Base-by-base conservation (phyloP, 2,113 vertebrate species). In the Melanotaenia duboulayi region DNA sequence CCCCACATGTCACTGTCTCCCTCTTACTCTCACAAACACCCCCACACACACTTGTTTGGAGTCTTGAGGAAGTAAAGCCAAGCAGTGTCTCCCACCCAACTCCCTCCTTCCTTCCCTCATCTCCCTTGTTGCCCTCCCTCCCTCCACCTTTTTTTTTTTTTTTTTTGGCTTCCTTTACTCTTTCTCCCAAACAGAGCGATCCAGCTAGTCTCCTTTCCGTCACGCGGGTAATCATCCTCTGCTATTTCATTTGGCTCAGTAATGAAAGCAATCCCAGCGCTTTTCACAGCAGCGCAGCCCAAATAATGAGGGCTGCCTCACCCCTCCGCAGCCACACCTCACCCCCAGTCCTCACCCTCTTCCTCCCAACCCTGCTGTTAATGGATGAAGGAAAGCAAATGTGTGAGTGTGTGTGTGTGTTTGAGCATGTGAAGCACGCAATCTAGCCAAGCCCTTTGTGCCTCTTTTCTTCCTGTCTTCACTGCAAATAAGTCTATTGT, bases 201-300 rank as follows among this genome's bases (percentile, higher is more conserved):
- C 84, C 86, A 65, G 79, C 80, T 78, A 70, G 70, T 78, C 89
- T 90, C 81, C 81, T 64, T 84, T 78, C 78, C 65, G 87, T 93
- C 92, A 91, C 84, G 79, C 84, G 86, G 85, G 89, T 93, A 92
- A 93, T 94, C 92, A 93, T 86, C 87, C 90, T 85, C 87, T 62
- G 81, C 88, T 82, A 85, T 94, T 92, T 93, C 88, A 93, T 93
- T 94, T 92, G 91, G 81, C 89, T 87, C 80, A 9, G 84, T 93
- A 94, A 94, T 94, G 90, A 93, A 94, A 93, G 89, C 93, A 93
- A 93, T 94, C 90, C 90, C 89, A 85, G 82, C 12, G 89, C 90
- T 82, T 92, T 93, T 91, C 91, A 90, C 78, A 89, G 90, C 79
- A 17, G 84, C 80, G 50, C 78, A 84, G 89, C 85, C 72, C 85